phyloP scores from a whole-genome alignment of 1,140 invertebrate genomes.

The Drosophila funebris region DNA sequence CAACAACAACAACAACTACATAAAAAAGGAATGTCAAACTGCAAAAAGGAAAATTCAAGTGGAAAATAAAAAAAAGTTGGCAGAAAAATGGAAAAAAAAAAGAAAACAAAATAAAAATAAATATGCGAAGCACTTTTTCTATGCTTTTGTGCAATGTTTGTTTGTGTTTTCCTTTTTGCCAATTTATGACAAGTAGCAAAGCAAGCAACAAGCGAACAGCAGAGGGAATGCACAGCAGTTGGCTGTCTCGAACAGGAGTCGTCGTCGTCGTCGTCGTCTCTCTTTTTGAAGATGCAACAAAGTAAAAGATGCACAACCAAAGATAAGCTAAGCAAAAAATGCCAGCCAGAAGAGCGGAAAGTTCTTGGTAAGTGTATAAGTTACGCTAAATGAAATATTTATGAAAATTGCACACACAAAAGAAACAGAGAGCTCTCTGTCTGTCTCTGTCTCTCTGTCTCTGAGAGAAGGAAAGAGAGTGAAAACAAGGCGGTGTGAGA shows the following conservation, averaged over 20 bases:
- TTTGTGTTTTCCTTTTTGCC: conserved; percentile 48
- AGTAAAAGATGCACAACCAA: conserved; percentile 56
- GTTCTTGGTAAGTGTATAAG: conserved; percentile 51
- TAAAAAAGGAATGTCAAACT: conserved; percentile 63
- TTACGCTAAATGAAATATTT: conserved; percentile 78
- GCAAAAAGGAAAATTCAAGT: background rate
- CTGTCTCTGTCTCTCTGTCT: no score
- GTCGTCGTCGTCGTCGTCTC: no score
- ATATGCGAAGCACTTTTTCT: background rate
- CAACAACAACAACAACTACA: no score
- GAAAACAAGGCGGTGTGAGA: background rate
- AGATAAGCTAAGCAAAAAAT: conserved; percentile 63
- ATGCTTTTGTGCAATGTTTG: conserved; percentile 15
- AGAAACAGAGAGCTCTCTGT: background rate
- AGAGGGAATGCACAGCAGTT: background rate
- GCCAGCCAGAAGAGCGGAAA: conserved; percentile 52
- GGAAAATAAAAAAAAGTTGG: no score
- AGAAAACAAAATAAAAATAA: conserved; percentile 17
- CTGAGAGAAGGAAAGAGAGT: no score
- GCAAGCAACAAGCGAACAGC: conserved; percentile 59
- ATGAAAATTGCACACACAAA: conserved; percentile 67
- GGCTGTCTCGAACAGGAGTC: conserved; percentile 26
- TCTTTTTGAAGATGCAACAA: conserved; percentile 34
- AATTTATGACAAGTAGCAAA: conserved; percentile 72
- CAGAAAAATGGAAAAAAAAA: no score